phyloP scores from a whole-genome alignment of 2,113 vertebrate species.

The Dasyornis broadbenti region DNA sequence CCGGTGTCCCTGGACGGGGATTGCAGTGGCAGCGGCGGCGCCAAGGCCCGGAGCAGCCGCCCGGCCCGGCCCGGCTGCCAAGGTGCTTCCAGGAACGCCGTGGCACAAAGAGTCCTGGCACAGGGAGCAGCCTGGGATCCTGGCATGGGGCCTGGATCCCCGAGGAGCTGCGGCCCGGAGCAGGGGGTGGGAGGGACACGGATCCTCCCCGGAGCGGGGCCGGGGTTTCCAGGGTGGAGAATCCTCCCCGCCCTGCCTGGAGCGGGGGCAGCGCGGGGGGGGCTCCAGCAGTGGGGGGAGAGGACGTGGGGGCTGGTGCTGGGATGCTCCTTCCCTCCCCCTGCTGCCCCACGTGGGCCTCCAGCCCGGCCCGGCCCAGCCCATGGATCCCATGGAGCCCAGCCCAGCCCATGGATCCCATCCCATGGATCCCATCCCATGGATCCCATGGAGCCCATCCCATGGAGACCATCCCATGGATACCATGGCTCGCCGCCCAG shows the following conservation, averaged over 20 bases:
- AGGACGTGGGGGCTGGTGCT: background rate
- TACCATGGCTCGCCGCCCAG: no score
- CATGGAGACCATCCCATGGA: no score
- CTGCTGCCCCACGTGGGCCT: rapidly evolving
- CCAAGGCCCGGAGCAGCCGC: background rate
- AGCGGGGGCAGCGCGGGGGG: no score
- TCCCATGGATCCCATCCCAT: no score
- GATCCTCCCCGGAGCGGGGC: background rate
- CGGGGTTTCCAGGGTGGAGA: rapidly evolving
- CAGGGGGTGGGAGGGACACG: rapidly evolving
- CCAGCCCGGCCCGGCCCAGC: background rate
- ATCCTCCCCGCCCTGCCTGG: no score
- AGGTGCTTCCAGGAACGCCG: background rate
- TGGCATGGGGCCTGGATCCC: rapidly evolving
- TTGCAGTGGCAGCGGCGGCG: background rate
- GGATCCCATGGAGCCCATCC: no score
- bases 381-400: no score
- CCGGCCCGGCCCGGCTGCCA: background rate
- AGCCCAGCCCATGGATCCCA: no score
- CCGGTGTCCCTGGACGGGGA: rapidly evolving
- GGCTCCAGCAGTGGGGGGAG: background rate
- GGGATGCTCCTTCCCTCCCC: background rate
- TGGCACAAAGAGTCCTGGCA: slow-evolving; percentile 36
- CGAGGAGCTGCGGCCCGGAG: rapidly evolving
- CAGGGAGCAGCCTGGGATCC: rapidly evolving